These are phyloP conservation scores for Gibbula magus DNA, from an alignment of 2,888 invertebrate genomes.

Conservation along the genomic window DNA sequence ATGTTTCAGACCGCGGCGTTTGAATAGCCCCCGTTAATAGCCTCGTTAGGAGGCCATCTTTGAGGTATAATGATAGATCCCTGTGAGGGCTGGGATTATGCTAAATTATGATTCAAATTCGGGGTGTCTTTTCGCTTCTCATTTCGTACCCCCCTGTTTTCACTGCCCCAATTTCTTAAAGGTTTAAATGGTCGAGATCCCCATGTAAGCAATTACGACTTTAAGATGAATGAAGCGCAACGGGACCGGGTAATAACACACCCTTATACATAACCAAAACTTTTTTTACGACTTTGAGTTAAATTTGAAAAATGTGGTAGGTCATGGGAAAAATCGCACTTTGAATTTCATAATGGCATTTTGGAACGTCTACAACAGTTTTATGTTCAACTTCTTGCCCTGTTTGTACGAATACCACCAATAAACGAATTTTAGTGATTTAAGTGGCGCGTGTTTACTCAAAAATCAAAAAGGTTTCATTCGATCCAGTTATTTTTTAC, in stretches of 20 bases:
- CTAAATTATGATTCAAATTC: slow-evolving; percentile 5
- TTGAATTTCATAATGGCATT: too few species aligned
- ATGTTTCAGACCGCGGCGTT: slow-evolving; percentile 5
- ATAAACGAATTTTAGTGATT: too few species aligned
- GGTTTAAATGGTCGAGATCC: not conserved
- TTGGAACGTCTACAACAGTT: too few species aligned
- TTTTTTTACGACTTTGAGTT: not conserved
- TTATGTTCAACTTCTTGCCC: too few species aligned
- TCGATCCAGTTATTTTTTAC: too few species aligned
- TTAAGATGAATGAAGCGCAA: not conserved
- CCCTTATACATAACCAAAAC: not conserved
- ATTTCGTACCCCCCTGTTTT: not conserved
- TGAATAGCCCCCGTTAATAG: slow-evolving; percentile 1
- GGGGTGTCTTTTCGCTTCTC: not conserved
- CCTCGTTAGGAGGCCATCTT: slow-evolving; percentile 3
- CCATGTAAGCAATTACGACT: slow-evolving; percentile 4
- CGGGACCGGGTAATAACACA: not conserved
- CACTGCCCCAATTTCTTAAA: not conserved
- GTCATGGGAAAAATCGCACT: too few species aligned
- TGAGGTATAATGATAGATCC: not conserved
- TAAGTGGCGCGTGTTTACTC: too few species aligned
- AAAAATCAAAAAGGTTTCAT: too few species aligned
- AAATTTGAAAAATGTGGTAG: too few species aligned
- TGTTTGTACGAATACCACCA: too few species aligned
- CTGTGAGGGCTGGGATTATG: not conserved